Evolutionary conservation across 2,113 vertebrate species (phyloP), one percentile per base, ranked within the genome.

Genomic region (Plectropomus leopardus): DNA sequence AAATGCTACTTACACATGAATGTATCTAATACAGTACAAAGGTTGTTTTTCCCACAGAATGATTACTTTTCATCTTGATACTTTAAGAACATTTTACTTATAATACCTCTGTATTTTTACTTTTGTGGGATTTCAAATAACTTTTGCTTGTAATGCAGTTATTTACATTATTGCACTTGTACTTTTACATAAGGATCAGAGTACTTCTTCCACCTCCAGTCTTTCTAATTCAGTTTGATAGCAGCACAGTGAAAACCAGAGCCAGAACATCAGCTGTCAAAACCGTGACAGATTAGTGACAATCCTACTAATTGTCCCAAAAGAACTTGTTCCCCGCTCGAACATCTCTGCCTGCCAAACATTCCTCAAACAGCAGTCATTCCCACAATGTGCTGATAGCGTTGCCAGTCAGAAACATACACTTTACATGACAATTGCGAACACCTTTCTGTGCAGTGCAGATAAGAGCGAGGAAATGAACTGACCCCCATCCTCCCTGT

Each of bases 391-490:
- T 11, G 4, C 63, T 21, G 72, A 72, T 42, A 16, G 34, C 42
- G 7, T n/a, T 2, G 50, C 40, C 72, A 80, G 30, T 86, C 72
- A 67, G 16, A 84, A 78, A 78, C 67, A 17, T 23, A 17, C 66
- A 51, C 75, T 72, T 83, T 36, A 80, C 78, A 71, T 82, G 82
- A 85, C 82, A 86, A 78, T 51, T 16, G 73, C 17, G 5, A 36
- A 78, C 68, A 77, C 73, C 78, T 84, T 64, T 66, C 84, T 87
- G 82, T 10, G 34, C 1, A 0, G 10, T 1, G 23, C 55, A 68
- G 91, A 88, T 87, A 87, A 88, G 72, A 78, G 66, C 0, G 32
- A 65, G 75, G 45, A 72, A 76, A 78, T 19, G 51, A 76, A 76
- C 70, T 82, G 85, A 83, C 82, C 86, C 28, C 59, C 63, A 5